Evolutionary conservation across 64 coral and sea anemone species (phyloP), one percentile per base, ranked within the genome.

Genomic region (Trachythela sp.): DNA sequence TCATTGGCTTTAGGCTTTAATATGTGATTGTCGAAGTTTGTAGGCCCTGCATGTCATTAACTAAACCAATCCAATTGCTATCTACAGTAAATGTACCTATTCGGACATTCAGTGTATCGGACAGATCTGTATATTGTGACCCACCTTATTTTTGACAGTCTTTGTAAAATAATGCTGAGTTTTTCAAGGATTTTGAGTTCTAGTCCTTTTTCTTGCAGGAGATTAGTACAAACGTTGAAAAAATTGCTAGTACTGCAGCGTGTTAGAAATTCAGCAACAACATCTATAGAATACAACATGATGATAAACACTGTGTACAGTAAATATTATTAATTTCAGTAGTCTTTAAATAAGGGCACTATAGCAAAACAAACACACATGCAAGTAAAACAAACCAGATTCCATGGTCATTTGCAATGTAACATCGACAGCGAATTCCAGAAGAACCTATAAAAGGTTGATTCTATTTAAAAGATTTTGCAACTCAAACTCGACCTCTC

Each of bases 121-220:
- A n/a, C n/a, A n/a, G n/a, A n/a, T n/a, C n/a, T n/a, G n/a, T 85
- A 18, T 48, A 0, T 10, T 1, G 2, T 54, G 9, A 89, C 88
- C 91, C 83, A 99, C 96, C 94, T 99, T 86, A 85, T 91, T 87
- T 99, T 99, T 1, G 96, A 99, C 34, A 99, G 93, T 39, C 96
- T 72, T 37, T 99, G 96, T 4, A 99, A 87, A 13, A 99, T 93
- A 49, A 99, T 99, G 72, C 96, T 93, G 9, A 99, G 87, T 49
- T 99, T 99, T 51, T 99, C 96, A 22, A 94, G 42, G 24, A 94
- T 86, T 89, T 93, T 99, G 24, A 90, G 35, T 80, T 93, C 91
- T 39, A 90, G 75, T 83, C 88, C 91, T 41, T 99, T 99, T 35
- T 93, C 89, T 13, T 99, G 91, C 4, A 99, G 93, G 31, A 99